phyloP scores from a whole-genome alignment of 2,113 vertebrate species.

The Tiliqua scincoides region DNA sequence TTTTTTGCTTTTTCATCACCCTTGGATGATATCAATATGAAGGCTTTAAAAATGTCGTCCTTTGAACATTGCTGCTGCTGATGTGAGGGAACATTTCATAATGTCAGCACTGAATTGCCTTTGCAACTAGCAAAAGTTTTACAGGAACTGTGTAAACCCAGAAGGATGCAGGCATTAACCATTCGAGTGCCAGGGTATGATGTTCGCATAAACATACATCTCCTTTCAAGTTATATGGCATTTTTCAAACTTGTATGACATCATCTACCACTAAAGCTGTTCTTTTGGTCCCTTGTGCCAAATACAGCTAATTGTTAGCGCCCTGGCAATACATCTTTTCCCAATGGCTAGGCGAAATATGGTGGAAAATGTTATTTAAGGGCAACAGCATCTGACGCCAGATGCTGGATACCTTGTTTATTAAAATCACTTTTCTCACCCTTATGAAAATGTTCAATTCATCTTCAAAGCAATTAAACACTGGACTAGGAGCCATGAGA shows the following conservation, averaged over 20 bases:
- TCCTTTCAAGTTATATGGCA: background rate
- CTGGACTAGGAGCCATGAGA: background rate
- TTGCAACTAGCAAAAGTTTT: slow-evolving; percentile 23
- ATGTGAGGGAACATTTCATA: background rate
- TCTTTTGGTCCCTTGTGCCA: background rate
- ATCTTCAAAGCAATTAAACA: slow-evolving; percentile 17
- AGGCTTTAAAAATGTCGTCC: background rate
- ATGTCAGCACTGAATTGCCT: background rate
- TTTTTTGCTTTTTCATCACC: background rate
- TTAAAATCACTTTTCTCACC: background rate
- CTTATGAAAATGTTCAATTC: slow-evolving; percentile 3
- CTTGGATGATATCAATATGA: background rate
- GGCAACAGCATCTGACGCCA: background rate
- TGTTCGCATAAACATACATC: background rate
- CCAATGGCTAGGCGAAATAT: background rate
- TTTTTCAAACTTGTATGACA: background rate
- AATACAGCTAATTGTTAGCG: slow-evolving; percentile 2
- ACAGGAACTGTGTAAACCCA: slow-evolving; percentile 3
- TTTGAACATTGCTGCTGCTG: background rate
- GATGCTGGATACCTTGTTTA: background rate
- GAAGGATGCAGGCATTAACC: slow-evolving; percentile 21
- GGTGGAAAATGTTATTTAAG: slow-evolving; percentile 21
- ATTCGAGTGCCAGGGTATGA: background rate
- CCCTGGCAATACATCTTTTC: background rate
- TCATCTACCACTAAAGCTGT: background rate